These are phyloP conservation scores for Tethea ocularis DNA, from an alignment of 2,888 invertebrate species.

Conservation along the genomic window DNA sequence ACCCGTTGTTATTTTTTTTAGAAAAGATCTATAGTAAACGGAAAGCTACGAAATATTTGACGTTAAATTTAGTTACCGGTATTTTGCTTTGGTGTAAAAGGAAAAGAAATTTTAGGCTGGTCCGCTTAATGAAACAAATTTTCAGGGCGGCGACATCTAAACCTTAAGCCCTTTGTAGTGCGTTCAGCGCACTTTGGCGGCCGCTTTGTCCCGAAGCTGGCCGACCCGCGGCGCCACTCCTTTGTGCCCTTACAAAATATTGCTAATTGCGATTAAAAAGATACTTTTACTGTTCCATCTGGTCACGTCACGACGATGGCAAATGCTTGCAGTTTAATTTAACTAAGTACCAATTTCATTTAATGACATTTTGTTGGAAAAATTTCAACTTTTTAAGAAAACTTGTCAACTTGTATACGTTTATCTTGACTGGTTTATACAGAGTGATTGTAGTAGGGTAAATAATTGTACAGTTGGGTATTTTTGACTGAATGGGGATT, in stretches of 20 bases:
- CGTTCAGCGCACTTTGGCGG: slow-evolving; percentile 43
- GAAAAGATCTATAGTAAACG: slow-evolving; percentile 57
- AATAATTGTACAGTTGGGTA: too few species aligned
- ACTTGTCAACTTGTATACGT: not conserved
- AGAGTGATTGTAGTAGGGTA: too few species aligned
- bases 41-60: slow-evolving; percentile 64
- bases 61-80: slow-evolving; percentile 54
- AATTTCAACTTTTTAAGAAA: not conserved
- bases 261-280: slow-evolving; percentile 77
- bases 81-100: slow-evolving; percentile 57
- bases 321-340: slow-evolving; percentile 11
- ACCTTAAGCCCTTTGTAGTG: slow-evolving; percentile 79
- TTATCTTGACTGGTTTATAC: not conserved
- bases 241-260: slow-evolving; percentile 75
- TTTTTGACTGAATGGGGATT: too few species aligned
- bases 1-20: slow-evolving; percentile 55
- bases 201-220: slow-evolving; percentile 66
- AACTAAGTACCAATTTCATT: not conserved
- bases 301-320: slow-evolving; percentile 12
- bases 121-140: slow-evolving; percentile 80
- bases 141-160: slow-evolving; percentile 77
- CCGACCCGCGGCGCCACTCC: slow-evolving; percentile 61
- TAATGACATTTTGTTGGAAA: not conserved
- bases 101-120: slow-evolving; percentile 71
- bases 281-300: slow-evolving; percentile 38